Base-by-base conservation (phyloP, 2,888 invertebrate species). In the Eulithis prunata region DNA sequence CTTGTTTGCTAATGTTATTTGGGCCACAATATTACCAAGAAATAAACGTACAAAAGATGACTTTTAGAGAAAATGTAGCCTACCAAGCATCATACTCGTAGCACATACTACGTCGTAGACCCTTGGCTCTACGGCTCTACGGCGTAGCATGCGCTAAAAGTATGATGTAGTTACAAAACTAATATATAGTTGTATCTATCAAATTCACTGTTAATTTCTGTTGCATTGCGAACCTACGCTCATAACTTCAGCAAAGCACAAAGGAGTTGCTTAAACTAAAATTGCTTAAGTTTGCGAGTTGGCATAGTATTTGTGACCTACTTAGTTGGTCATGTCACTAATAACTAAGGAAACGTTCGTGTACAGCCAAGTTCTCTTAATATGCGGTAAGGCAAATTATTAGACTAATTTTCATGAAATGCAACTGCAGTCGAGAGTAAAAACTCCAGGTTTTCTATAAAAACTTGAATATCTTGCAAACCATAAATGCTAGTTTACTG, bases 251-350 rank as follows among this genome's bases (percentile, higher is more conserved):
- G 57, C 57, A 62, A 54, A 60, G 54, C 55, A 65, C 65, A 68
- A 65, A 62, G 64, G 64, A 68, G 59, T 68, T 62, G 49, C 65
- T 54, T 54, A 65, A 68, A 68, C 68, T 65, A 57, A 65, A 68
- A 68, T 68, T 68, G 65, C 57, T 59, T 49, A 62, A 62, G 65
- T 65, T 68, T 38, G 12, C 62, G 21, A 62, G 62, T 54, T 54
- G 57, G 51, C 14, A 32, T 43, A 13, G n/a, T 49, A 58, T 54
- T 55, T 59, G 61, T 57, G 64, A 62, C 69, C 66, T 67, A 70
- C 57, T 64, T 66, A 62, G 60, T 62, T 57, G 52, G 58, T 43
- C 62, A 57, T 61, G 64, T 64, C 61, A 64, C 65, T 66, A 63
- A 63, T 63, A 61, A 68, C 61, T 63, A 62, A 57, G 57, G 43